Conservation (phyloP, 2,113 vertebrate species). For the Chaenocephalus aceratus region DNA sequence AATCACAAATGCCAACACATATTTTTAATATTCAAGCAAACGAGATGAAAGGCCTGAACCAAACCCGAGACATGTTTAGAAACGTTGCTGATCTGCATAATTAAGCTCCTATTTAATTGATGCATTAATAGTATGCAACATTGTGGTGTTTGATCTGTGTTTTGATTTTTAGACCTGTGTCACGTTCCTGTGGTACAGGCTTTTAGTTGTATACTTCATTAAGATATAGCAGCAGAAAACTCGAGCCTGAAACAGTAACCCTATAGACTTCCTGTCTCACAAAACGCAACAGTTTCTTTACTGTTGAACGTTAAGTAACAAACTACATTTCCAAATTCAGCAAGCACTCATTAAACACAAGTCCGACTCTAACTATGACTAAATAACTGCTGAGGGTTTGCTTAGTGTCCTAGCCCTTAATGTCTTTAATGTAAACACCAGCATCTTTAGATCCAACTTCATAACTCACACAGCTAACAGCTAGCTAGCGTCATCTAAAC, state of each 20-base stretch:
- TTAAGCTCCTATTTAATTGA: too few species aligned
- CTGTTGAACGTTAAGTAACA: background rate
- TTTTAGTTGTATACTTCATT: background rate
- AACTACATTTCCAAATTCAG: background rate
- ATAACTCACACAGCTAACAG: slow-evolving; percentile 12
- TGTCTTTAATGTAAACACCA: background rate
- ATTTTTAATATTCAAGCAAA: background rate
- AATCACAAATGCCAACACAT: too few species aligned
- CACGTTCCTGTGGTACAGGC: background rate
- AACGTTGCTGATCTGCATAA: background rate
- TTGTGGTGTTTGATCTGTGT: too few species aligned
- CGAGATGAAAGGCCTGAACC: background rate
- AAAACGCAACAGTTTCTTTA: background rate
- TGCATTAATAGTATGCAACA: too few species aligned
- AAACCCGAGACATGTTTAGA: background rate
- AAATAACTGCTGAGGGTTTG: background rate
- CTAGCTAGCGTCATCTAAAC: background rate
- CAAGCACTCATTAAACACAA: background rate
- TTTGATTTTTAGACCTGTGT: too few species aligned
- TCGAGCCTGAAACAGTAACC: background rate
- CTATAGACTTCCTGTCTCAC: background rate
- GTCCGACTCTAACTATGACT: too few species aligned
- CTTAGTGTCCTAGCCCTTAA: too few species aligned
- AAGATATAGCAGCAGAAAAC: background rate
- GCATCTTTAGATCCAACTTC: slow-evolving; percentile 19